These are phyloP conservation scores for Ardeotis arabs DNA, from an alignment of 2,113 vertebrate species.

Conservation along the genomic window DNA sequence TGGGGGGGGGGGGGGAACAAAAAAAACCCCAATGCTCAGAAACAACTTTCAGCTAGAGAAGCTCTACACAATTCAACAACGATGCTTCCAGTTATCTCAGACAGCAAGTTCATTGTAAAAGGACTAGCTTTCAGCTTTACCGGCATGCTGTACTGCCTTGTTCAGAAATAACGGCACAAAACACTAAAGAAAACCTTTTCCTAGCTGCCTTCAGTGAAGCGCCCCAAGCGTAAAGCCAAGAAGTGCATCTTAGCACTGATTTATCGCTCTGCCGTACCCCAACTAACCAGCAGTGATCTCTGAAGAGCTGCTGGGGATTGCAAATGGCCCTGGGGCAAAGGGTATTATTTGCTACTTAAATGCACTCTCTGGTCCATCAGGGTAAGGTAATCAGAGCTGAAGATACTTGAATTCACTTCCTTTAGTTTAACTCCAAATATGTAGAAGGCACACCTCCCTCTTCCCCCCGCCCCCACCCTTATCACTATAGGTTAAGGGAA, in stretches of 20 bases:
- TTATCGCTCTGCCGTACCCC: background rate
- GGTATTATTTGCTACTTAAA: background rate
- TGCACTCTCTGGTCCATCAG: background rate
- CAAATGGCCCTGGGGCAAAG: background rate
- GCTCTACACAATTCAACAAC: background rate
- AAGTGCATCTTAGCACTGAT: background rate
- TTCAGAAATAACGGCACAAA: background rate
- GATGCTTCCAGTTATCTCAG: background rate
- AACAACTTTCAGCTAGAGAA: background rate
- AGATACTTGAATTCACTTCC: background rate
- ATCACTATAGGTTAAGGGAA: background rate
- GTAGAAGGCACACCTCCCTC: background rate
- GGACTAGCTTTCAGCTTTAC: background rate
- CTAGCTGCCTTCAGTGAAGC: background rate
- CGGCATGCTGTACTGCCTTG: rapidly evolving
- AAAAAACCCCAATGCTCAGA: background rate
- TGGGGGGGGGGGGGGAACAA: background rate
- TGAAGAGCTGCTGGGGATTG: background rate
- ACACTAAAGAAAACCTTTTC: background rate
- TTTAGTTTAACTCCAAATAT: background rate
- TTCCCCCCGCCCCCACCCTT: rapidly evolving
- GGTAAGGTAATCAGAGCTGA: background rate
- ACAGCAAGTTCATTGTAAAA: too few species aligned
- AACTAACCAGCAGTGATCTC: background rate
- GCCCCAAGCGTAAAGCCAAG: background rate